These are phyloP conservation scores for Eilema caniola DNA, from an alignment of 2,888 invertebrate species.

Conservation along the genomic window DNA sequence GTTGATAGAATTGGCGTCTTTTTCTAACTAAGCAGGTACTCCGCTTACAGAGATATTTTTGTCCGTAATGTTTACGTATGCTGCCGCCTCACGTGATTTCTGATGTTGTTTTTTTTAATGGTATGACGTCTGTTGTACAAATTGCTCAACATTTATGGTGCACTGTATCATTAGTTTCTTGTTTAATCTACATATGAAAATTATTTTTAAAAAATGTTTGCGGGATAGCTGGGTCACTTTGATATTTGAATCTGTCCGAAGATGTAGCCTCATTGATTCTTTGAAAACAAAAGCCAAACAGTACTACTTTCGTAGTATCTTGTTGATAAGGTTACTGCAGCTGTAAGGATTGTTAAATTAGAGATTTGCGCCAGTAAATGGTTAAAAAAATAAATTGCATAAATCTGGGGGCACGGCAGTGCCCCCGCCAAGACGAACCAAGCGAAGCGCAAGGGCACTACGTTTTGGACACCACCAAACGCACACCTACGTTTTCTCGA, in stretches of 20 bases:
- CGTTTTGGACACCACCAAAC: too few relatives aligned
- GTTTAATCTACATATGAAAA: background rate
- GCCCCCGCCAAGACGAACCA: too few relatives aligned
- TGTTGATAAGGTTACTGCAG: too few relatives aligned
- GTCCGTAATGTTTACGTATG: slow-evolving; percentile 64
- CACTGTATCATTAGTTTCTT: slow-evolving; percentile 40
- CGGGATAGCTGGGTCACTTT: background rate
- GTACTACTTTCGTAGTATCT: background rate
- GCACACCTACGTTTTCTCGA: too few relatives aligned
- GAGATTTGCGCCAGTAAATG: too few relatives aligned
- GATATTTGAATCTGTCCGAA: background rate
- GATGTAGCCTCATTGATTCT: background rate
- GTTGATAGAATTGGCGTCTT: slow-evolving; percentile 53
- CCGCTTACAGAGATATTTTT: slow-evolving; percentile 49
- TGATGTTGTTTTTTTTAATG: slow-evolving; percentile 58
- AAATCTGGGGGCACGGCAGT: too few relatives aligned
- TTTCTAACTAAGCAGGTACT: slow-evolving; percentile 34
- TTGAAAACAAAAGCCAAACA: background rate
- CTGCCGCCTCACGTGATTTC: slow-evolving; percentile 69
- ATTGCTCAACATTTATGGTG: slow-evolving; percentile 63
- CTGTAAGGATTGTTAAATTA: too few relatives aligned
- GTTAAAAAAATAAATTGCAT: too few relatives aligned
- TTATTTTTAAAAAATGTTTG: background rate
- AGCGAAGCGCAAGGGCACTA: too few relatives aligned
- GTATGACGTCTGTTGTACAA: slow-evolving; percentile 59